These are phyloP conservation scores for Anoplopoma fimbria DNA, from an alignment of 2,113 vertebrate genomes.

Conservation along the genomic window DNA sequence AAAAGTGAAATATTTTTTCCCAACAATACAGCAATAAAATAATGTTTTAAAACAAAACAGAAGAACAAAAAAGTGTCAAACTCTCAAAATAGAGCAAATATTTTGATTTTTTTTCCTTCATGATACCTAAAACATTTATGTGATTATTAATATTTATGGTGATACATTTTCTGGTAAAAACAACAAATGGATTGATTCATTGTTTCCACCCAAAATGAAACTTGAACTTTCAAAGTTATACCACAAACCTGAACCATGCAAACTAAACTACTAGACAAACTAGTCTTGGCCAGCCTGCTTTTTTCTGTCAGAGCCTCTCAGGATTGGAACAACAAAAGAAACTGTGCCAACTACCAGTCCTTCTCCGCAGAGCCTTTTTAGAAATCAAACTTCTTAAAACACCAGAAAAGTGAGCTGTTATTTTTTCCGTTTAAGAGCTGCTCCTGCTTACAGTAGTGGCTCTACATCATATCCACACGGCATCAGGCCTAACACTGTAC, in stretches of 20 bases:
- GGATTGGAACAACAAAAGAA: background rate
- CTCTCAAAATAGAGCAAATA: background rate
- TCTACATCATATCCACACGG: too few relatives aligned
- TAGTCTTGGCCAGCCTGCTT: background rate
- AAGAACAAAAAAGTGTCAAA: background rate
- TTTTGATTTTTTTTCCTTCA: background rate
- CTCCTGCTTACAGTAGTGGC: too few relatives aligned
- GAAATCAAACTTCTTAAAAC: background rate
- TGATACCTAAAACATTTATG: background rate
- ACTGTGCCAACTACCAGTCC: background rate
- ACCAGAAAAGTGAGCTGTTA: background rate
- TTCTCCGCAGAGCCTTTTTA: background rate
- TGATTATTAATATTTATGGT: background rate
- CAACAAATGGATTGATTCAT: too few relatives aligned
- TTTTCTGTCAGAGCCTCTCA: background rate
- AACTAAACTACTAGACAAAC: background rate
- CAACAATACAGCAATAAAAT: background rate
- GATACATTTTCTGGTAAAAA: too few relatives aligned
- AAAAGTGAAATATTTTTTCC: background rate
- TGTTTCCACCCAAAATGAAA: too few relatives aligned
- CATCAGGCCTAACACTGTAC: too few relatives aligned
- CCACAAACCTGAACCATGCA: too few relatives aligned
- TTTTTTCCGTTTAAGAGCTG: background rate
- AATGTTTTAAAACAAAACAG: background rate
- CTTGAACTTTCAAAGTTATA: too few relatives aligned